Conservation (phyloP, 2,888 invertebrate species). For the Amaurobius ferox region DNA sequence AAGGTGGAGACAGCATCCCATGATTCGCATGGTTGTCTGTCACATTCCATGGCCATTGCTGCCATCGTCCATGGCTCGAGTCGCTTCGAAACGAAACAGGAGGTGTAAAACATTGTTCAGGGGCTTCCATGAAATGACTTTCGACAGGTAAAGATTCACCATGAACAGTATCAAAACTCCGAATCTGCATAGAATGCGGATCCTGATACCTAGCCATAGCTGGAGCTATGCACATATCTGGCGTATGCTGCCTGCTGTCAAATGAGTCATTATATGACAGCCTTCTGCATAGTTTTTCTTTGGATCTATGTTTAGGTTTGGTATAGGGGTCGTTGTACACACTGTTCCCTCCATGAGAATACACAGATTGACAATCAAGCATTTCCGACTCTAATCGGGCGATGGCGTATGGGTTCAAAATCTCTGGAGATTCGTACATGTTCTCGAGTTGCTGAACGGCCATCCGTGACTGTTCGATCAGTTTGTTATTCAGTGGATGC, state of each 20-base stretch:
- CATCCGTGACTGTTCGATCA: constrained; percentile 5
- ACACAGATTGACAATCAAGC: constrained; percentile 31
- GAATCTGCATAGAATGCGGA: background rate
- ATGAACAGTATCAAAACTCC: background rate
- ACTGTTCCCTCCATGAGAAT: constrained; percentile 9
- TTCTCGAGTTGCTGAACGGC: constrained; percentile 21
- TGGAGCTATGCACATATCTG: background rate
- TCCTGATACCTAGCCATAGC: background rate
- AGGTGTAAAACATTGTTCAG: background rate
- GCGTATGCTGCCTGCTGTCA: background rate
- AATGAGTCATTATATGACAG: constrained; percentile 26
- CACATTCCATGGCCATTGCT: constrained; percentile 31
- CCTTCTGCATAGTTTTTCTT: background rate
- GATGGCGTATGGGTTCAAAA: background rate
- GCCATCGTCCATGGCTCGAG: constrained; percentile 36
- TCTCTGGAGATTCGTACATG: background rate
- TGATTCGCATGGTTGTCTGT: background rate
- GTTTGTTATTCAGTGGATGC: background rate
- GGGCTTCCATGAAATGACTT: constrained; percentile 4
- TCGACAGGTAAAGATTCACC: constrained; percentile 11
- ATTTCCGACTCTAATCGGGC: background rate
- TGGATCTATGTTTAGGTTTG: background rate
- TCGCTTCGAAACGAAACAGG: constrained; percentile 20
- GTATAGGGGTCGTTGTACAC: constrained; percentile 4
- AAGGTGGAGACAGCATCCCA: constrained; percentile 46